Percentiles rank a stretch among this genome's conserved stretches.
phyloP scores from a whole-genome alignment of 2,888 invertebrate genomes.

The Nemurella pictetii region DNA sequence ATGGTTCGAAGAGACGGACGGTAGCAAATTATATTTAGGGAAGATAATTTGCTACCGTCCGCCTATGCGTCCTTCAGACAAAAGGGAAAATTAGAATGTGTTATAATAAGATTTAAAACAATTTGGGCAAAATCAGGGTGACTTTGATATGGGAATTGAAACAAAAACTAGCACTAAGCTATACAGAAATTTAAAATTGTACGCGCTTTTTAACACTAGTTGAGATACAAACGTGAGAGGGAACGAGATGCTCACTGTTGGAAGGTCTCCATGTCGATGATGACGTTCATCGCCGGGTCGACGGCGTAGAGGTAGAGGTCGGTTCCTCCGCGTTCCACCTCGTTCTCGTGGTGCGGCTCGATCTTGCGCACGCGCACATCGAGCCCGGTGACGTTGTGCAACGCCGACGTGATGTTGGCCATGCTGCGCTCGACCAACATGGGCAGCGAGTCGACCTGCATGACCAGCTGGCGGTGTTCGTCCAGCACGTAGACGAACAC shows the following conservation, averaged over 20 bases:
- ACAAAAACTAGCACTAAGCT: too few relatives aligned
- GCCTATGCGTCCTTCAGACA: too few relatives aligned
- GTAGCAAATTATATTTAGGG: too few relatives aligned
- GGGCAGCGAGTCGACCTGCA: slow-evolving; percentile 76
- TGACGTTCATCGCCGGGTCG: slow-evolving; percentile 77
- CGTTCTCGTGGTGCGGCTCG: slow-evolving; percentile 71
- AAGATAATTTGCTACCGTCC: too few relatives aligned
- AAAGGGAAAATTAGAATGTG: too few relatives aligned
- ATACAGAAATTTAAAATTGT: too few relatives aligned
- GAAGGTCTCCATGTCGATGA: slow-evolving; percentile 77
- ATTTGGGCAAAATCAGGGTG: too few relatives aligned
- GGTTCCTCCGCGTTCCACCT: slow-evolving; percentile 64
- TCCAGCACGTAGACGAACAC: slow-evolving; percentile 85
- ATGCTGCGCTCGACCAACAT: slow-evolving; percentile 73
- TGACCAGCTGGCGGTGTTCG: slow-evolving; percentile 76
- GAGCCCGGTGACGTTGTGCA: slow-evolving; percentile 74
- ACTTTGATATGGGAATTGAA: too few relatives aligned
- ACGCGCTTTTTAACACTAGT: too few relatives aligned
- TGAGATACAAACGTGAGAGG: background rate
- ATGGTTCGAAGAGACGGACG: too few relatives aligned
- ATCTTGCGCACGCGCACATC: slow-evolving; percentile 78
- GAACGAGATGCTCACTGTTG: slow-evolving; percentile 64
- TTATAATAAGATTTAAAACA: too few relatives aligned
- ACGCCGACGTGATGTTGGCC: slow-evolving; percentile 68
- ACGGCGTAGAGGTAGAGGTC: slow-evolving; percentile 86